Evolutionary conservation across 37 sponge, comb jelly and placozoan genomes (phyloP).

Genomic region (Eunapius fragilis): DNA sequence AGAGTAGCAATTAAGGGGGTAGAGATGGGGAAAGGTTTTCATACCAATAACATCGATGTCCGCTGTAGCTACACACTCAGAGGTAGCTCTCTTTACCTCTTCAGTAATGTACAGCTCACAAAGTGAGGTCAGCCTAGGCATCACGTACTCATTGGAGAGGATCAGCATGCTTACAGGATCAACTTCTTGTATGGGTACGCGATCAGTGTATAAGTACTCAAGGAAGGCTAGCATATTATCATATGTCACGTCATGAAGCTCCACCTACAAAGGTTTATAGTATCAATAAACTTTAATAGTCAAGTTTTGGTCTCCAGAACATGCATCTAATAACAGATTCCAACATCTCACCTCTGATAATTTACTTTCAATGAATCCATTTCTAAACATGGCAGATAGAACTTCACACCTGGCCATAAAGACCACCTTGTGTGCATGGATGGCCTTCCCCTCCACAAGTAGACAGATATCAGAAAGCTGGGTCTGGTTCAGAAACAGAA

Average conservation of each 20-base stretch:
- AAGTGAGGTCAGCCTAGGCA: conserved; percentile 75
- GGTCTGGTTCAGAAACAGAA: conserved; percentile 73
- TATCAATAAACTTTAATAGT: no score
- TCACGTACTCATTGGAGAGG: conserved; percentile 74
- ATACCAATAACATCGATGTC: conserved; percentile 68
- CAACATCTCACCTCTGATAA: conserved; percentile 46
- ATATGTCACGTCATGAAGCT: conserved; percentile 48
- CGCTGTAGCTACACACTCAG: conserved; percentile 48
- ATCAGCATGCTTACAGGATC: conserved; percentile 75
- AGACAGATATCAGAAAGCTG: conserved; percentile 73
- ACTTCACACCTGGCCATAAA: conserved; percentile 61
- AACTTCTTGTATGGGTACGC: conserved; percentile 71
- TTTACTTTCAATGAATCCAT: conserved; percentile 67
- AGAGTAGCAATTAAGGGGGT: neutral
- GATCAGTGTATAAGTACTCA: conserved; percentile 90
- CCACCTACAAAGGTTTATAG: conserved; percentile 40
- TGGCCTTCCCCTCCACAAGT: conserved; percentile 50
- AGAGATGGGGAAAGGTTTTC: conserved; percentile 43
- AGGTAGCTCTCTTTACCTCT: conserved; percentile 72
- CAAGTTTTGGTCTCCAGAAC: no score
- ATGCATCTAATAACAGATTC: no score
- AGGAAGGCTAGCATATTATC: conserved; percentile 74
- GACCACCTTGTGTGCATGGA: conserved; percentile 75
- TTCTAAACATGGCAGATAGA: conserved; percentile 74
- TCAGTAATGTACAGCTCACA: conserved; percentile 88